Base-by-base conservation (phyloP, 2,888 invertebrate species). In the Hartigia nigra region DNA sequence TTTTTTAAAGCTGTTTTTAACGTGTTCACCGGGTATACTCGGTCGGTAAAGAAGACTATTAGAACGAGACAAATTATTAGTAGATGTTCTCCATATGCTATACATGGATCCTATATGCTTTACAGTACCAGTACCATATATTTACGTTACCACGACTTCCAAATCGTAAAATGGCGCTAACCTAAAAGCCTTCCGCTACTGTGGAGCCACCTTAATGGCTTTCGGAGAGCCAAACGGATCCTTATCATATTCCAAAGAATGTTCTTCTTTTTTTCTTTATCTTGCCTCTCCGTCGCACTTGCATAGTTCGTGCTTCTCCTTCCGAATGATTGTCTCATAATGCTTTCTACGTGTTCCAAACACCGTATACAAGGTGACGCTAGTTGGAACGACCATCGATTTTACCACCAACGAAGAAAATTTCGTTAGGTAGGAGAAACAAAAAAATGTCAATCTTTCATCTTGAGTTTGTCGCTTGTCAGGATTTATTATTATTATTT, bases 1-100 rank as follows among this genome's bases (percentile, higher is more conserved):
- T 83, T 84, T n/a, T n/a, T n/a, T n/a, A n/a, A n/a, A 79, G 81
- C 85, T 84, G 81, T 84, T 84, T 55, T 55, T 23, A 23, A 23
- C 2, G 23, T 5, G 55, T 9, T 23, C 55, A 9, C 23, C 9
- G 55, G 2, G 55, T 55, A 55, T 9, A 9, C 55, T 23, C 55
- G 55, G 55, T 55, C 55, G 55, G 55, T 55, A 55, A 55, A 55
- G 55, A 23, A 55, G 55, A 23, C 23, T 9, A 1, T 1, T 4
- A 55, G 14, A 5, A 9, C 23, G 23, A 23, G 23, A 23, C 55
- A 55, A 4, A 55, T 55, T 55, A 55, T 55, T 55, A 55, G 23
- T 14, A 55, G 23, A 55, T 55, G 14, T 55, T 55, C 2, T 23
- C 23, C n/a, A n/a, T n/a, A 9, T 23, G 0, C 23, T 9, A n/a